phyloP scores from a whole-genome alignment of 2,113 vertebrate species.

The Odocoileus virginianus region DNA sequence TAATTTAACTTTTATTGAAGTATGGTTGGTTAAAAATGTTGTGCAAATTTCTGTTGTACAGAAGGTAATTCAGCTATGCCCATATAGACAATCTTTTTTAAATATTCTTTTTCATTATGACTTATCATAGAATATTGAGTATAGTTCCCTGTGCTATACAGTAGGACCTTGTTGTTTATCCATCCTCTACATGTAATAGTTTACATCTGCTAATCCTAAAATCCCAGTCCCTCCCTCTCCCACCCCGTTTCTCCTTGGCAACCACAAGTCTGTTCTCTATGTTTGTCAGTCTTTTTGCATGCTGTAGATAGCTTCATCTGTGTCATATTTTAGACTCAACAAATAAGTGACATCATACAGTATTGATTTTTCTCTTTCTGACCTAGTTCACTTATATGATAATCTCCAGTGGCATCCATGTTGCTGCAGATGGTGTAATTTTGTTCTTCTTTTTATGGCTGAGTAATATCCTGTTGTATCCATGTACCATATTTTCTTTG shows the following conservation, averaged over 20 bases:
- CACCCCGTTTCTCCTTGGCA: background rate
- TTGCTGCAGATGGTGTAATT: background rate
- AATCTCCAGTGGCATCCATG: background rate
- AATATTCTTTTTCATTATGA: background rate
- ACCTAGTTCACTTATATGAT: background rate
- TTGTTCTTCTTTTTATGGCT: background rate
- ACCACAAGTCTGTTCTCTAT: background rate
- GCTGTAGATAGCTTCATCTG: background rate
- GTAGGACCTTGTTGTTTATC: background rate
- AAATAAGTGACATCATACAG: background rate
- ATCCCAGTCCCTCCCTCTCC: background rate
- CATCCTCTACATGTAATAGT: background rate
- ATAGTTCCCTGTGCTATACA: background rate
- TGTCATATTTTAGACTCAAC: background rate
- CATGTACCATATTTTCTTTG: background rate
- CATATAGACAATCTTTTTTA: background rate
- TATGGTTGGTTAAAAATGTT: background rate
- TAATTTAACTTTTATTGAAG: background rate
- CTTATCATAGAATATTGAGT: background rate
- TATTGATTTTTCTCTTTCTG: background rate
- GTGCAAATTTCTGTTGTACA: background rate
- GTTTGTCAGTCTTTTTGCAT: background rate
- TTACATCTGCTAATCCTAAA: background rate
- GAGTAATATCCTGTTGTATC: background rate
- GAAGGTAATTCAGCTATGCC: background rate